Percentiles rank a stretch among this genome's conserved stretches.
These are phyloP conservation scores for Parus major DNA, from an alignment of 2,113 vertebrate genomes.

Conservation along the genomic window DNA sequence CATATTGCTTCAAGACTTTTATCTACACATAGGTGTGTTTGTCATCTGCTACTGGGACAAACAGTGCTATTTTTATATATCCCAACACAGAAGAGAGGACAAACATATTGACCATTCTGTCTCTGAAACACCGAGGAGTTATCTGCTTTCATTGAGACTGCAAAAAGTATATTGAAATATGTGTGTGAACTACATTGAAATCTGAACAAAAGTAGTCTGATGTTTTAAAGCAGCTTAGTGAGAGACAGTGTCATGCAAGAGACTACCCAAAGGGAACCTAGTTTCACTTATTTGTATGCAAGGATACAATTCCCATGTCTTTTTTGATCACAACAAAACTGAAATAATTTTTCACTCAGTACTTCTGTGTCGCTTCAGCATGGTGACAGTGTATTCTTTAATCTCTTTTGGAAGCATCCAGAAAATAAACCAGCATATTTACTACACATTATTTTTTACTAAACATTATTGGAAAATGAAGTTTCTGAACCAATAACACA, in stretches of 20 bases:
- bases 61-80: slow-evolving; percentile 24
- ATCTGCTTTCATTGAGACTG: not conserved
- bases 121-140: not conserved
- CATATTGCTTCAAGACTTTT: not conserved
- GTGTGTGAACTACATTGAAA: not conserved
- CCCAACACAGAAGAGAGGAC: not conserved
- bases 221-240: not conserved
- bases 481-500: not conserved
- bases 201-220: not conserved
- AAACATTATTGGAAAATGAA: not conserved
- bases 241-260: not conserved
- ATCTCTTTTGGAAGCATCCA: not conserved
- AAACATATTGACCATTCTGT: not conserved
- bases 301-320: not conserved
- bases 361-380: not conserved
- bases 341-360: not conserved
- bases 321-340: not conserved
- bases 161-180: not conserved
- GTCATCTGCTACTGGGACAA: not conserved
- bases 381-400: not conserved
- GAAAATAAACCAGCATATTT: not conserved
- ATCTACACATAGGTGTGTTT: not conserved
- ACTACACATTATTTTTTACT: not conserved
- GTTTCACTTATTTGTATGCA: not conserved
- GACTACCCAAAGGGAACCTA: not conserved